A percentile compares a stretch with the other conserved stretches of the same genome.
These are phyloP conservation scores for Entelurus aequoreus DNA, from an alignment of 2,113 vertebrate genomes.

Conservation along the genomic window DNA sequence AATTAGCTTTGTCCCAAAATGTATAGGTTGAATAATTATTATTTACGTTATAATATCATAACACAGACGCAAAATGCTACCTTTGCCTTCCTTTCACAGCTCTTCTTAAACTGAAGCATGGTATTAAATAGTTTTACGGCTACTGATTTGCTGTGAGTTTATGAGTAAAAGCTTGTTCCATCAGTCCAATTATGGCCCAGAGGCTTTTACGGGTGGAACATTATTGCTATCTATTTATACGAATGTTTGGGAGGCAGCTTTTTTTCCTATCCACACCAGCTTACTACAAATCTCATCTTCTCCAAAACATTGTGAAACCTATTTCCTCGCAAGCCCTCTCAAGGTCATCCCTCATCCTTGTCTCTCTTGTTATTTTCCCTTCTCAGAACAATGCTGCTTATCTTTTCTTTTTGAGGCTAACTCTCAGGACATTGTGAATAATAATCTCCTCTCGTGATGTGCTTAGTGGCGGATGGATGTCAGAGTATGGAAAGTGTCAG, in stretches of 20 bases:
- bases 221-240: not conserved
- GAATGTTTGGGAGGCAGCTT: not conserved
- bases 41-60: too few relatives aligned
- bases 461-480: conserved; percentile 6
- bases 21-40: too few relatives aligned
- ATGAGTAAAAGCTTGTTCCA: not conserved
- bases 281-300: not conserved
- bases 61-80: too few relatives aligned
- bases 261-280: not conserved
- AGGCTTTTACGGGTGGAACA: not conserved
- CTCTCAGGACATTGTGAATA: conserved; percentile 17
- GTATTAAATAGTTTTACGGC: too few relatives aligned
- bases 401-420: conserved; percentile 15
- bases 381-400: conserved; percentile 12
- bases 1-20: too few relatives aligned
- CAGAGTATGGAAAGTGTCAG: conserved; percentile 16
- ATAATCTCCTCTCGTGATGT: conserved; percentile 26
- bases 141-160: not conserved
- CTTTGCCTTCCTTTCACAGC: too few relatives aligned
- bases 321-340: not conserved
- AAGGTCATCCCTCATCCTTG: not conserved
- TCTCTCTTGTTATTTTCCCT: conserved; percentile 5
- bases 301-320: not conserved
- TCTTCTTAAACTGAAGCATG: too few relatives aligned
- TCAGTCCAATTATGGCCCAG: not conserved